These are phyloP conservation scores for Zophobas morio DNA, from an alignment of 1,140 invertebrate genomes.

Conservation along the genomic window DNA sequence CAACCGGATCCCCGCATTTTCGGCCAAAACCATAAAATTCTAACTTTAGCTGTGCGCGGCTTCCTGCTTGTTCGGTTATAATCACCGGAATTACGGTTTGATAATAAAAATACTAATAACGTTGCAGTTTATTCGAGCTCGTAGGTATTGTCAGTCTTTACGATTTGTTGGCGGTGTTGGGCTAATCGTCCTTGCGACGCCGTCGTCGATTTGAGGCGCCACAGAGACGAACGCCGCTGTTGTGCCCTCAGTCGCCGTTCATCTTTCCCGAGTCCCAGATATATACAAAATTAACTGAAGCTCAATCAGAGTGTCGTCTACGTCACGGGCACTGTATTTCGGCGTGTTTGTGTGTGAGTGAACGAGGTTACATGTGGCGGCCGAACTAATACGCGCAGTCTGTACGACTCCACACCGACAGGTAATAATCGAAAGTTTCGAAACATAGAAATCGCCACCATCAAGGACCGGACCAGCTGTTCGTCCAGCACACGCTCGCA, in stretches of 20 bases:
- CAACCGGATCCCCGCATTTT: conserved; percentile 34
- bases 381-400: conserved; percentile 10
- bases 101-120: conserved; percentile 41
- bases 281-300: conserved; percentile 61
- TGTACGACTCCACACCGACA: neutral
- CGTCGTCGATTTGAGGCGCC: conserved; percentile 32
- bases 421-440: neutral
- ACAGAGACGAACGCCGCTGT: conserved; percentile 40
- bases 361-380: conserved; percentile 4
- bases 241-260: conserved; percentile 30
- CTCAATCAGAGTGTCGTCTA: conserved; percentile 52
- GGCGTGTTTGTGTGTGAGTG: neutral
- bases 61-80: conserved; percentile 43
- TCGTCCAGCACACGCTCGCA: conserved; percentile 2
- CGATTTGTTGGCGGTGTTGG: conserved; percentile 40
- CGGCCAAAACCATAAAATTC: conserved; percentile 28
- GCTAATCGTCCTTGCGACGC: conserved; percentile 30
- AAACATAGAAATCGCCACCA: neutral
- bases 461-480: conserved; percentile 12
- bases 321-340: conserved; percentile 47
- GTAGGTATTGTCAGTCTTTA: conserved; percentile 36
- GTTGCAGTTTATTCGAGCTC: conserved; percentile 12
- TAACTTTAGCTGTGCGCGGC: conserved; percentile 21
- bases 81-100: conserved; percentile 48
- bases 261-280: conserved; percentile 52